These are phyloP conservation scores for Oegoconia quadripuncta DNA, from an alignment of 2,888 invertebrate genomes.

Conservation along the genomic window DNA sequence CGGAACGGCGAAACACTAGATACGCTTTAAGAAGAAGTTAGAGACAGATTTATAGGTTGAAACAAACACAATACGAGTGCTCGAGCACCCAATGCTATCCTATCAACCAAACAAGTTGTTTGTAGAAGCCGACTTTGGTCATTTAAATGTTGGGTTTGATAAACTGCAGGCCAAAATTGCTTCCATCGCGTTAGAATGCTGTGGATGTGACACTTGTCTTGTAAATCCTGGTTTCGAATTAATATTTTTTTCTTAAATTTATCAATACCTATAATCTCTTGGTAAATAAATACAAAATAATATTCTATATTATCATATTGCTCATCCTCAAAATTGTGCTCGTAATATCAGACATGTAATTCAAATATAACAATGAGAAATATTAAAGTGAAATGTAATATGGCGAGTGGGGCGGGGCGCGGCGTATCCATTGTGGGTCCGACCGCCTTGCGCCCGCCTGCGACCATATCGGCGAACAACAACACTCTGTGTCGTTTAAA, in stretches of 20 bases:
- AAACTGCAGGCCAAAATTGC: slow-evolving; percentile 60
- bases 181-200: slow-evolving; percentile 34
- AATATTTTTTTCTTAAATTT: too few relatives aligned
- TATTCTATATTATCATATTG: too few relatives aligned
- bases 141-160: slow-evolving; percentile 72
- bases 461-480: slow-evolving; percentile 52
- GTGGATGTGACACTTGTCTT: slow-evolving; percentile 27
- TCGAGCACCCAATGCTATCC: slow-evolving; percentile 39
- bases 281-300: too few relatives aligned
- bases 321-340: too few relatives aligned
- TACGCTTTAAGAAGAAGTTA: slow-evolving; percentile 68
- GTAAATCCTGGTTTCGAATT: too few relatives aligned
- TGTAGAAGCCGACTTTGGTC: slow-evolving; percentile 62
- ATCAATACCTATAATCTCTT: too few relatives aligned
- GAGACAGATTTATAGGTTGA: slow-evolving; percentile 71
- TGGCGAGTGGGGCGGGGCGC: slow-evolving; percentile 9
- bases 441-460: slow-evolving; percentile 18
- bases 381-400: too few relatives aligned
- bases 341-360: too few relatives aligned
- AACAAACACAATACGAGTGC: slow-evolving; percentile 56
- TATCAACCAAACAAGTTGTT: slow-evolving; percentile 67
- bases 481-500: slow-evolving; percentile 68
- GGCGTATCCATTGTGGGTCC: slow-evolving; percentile 34
- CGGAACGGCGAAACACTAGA: slow-evolving; percentile 60
- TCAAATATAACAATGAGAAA: too few relatives aligned